Evolutionary conservation across 1,140 invertebrate species (phyloP).

Genomic region (Vollenhovia emeryi): DNA sequence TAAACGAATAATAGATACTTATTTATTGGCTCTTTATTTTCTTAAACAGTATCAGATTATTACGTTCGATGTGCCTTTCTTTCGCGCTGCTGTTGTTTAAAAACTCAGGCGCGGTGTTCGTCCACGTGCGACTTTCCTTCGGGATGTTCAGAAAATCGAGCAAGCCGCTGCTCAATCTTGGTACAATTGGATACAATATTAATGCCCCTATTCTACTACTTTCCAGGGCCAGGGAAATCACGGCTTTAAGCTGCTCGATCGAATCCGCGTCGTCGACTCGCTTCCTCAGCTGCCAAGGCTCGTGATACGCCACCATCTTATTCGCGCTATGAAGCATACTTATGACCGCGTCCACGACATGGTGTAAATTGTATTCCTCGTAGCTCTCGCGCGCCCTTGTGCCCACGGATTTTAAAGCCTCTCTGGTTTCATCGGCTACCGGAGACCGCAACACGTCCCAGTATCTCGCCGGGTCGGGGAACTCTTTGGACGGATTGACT

Average conservation of each 20-base stretch:
- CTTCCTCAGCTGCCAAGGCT: slow-evolving; percentile 95
- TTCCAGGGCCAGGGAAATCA: slow-evolving; percentile 94
- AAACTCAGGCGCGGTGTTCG: slow-evolving; percentile 77
- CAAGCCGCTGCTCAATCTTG: slow-evolving; percentile 87
- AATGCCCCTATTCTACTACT: slow-evolving; percentile 91
- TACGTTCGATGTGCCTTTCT: slow-evolving; percentile 13
- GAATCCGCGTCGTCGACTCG: slow-evolving; percentile 81
- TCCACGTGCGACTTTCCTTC: slow-evolving; percentile 85
- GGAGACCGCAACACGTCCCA: slow-evolving; percentile 86
- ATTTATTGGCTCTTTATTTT: slow-evolving; percentile 64
- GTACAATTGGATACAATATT: slow-evolving; percentile 94
- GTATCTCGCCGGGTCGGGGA: slow-evolving; percentile 87
- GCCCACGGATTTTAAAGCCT: slow-evolving; percentile 84
- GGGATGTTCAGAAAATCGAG: slow-evolving; percentile 89
- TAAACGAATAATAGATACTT: background rate
- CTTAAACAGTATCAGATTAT: slow-evolving; percentile 71
- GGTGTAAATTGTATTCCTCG: slow-evolving; percentile 93
- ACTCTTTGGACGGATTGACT: slow-evolving; percentile 92
- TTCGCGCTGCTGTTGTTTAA: background rate
- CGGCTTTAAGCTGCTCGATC: slow-evolving; percentile 88
- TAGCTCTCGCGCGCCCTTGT: slow-evolving; percentile 89
- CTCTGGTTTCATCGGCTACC: slow-evolving; percentile 86
- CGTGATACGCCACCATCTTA: slow-evolving; percentile 92
- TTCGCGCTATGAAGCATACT: slow-evolving; percentile 91
- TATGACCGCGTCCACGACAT: slow-evolving; percentile 92